Evolutionary conservation across 2,797 vertebrate species (phyloP), one percentile per base, ranked within the genome.

Genomic region (Chelon labrosus): DNA sequence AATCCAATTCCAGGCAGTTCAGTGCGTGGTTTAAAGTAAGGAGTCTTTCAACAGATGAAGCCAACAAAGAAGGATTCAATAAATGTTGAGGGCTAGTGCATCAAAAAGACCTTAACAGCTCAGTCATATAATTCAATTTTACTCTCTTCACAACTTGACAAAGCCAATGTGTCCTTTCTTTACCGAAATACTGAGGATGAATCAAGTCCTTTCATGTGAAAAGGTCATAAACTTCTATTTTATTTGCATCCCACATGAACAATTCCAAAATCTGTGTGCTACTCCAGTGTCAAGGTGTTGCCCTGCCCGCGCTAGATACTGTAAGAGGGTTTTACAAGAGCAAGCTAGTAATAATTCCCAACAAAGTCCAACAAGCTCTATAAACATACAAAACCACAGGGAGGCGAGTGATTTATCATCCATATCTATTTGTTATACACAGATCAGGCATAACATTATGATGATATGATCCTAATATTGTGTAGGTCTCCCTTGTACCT

Each of bases 251-350:
- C 5, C 0, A 55, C 41, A 51, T 22, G 14, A 46, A 63, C 17
- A 11, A 20, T 65, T n/a, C 38, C 3, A 63, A 39, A 35, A 44
- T 22, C 42, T 22, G 6, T 22, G 22, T 22, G 49, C 3, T 2
- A 58, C 37, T 16, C 62, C 17, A 50, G 4, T 10, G n/a, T 66
- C 27, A 25, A 47, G 6, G 11, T n/a, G 17, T 72, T 61, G 47
- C 46, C 57, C 38, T 64, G 25, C n/a, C 19, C 20, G 54, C 35
- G 50, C 13, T n/a, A 39, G 5, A 55, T 19, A 59, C 20, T 27
- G 9, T 0, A 53, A 38, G 20, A 37, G 49, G 13, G 2, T 46
- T 73, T 70, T 38, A 63, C 10, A 51, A 27, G 31, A 3, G 10
- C 0, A 54, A 19, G 13, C 41, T 47, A 49, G 1, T 37, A 57